A percentile compares a stretch with the other conserved stretches of the same genome.
phyloP scores from a whole-genome alignment of 2,888 invertebrate genomes.

The Nycteola revayana region DNA sequence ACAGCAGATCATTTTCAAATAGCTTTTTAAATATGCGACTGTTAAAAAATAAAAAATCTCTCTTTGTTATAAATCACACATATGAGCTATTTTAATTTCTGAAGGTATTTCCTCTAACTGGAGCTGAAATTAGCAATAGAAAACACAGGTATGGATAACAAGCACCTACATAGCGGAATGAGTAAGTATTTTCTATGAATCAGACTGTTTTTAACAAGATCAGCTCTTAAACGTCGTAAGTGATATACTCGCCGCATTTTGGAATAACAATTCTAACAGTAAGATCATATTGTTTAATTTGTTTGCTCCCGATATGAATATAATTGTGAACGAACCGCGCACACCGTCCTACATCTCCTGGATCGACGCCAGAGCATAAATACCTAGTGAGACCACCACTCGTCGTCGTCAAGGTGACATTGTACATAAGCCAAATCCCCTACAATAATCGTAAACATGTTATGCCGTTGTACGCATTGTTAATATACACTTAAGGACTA shows the following conservation, averaged over 20 bases:
- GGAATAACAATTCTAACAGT: slow-evolving; percentile 30
- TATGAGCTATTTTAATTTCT: too few species aligned
- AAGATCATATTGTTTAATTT: slow-evolving; percentile 36
- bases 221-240: slow-evolving; percentile 22
- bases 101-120: neutral
- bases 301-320: slow-evolving; percentile 35
- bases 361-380: slow-evolving; percentile 61
- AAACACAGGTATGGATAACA: slow-evolving; percentile 20
- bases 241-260: slow-evolving; percentile 8
- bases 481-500: slow-evolving; percentile 9
- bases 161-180: slow-evolving; percentile 14
- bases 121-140: slow-evolving; percentile 16
- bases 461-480: slow-evolving; percentile 21
- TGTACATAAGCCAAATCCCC: slow-evolving; percentile 37
- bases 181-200: slow-evolving; percentile 30
- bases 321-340: slow-evolving; percentile 31
- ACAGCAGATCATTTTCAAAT: too few species aligned
- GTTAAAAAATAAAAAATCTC: too few species aligned
- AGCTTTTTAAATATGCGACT: too few species aligned
- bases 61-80: too few species aligned
- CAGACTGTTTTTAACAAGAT: slow-evolving; percentile 21
- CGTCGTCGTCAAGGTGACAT: slow-evolving; percentile 63
- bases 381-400: slow-evolving; percentile 49
- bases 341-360: slow-evolving; percentile 63
- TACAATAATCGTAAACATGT: slow-evolving; percentile 18